Evolutionary conservation across 2,888 invertebrate species (phyloP), one percentile per base, ranked within the genome.

Genomic region (Harmothoe impar): DNA sequence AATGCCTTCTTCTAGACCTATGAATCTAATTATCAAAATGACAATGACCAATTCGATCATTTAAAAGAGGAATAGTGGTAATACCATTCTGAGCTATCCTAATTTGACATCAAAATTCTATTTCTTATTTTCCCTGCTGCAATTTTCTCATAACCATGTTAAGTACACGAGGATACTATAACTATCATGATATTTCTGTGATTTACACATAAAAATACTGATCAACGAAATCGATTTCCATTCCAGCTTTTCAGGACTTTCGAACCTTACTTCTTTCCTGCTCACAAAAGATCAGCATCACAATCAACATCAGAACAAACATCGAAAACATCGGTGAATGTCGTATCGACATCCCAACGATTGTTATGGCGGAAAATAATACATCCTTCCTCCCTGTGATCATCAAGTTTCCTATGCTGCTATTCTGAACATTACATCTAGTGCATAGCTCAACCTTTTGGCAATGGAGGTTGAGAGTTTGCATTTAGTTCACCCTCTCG

Each of bases 401-500:
- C 77, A 29, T 77, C 77, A 29, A 3, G 31, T 77, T 77, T 62
- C 77, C 29, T 31, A 31, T 7, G 43, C 43, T 17, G 31, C 77
- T 77, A 29, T 17, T 62, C 62, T 62, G 62, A 77, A 77, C 43
- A 43, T 3, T 15, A 43, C 23, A 33, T 15, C 43, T 10, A 81
- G 81, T 81, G 17, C 43, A 35, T 81, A 81, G 81, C 81, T 81
- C 81, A 35, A 35, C 81, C 81, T 81, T 43, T 35, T 33, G 81
- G 81, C 81, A 81, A 81, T 81, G 81, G 81, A n/a, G 81, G n/a
- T 35, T 35, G 81, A 25, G 81, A 81, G 81, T 81, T 81, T 35
- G 43, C 35, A 81, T 81, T 20, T 20, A 1, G 5, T 3, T 23
- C 35, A 25, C 77, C 33, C 35, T 81, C 31, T 43, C 68, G 25